Conservation (phyloP, 2,888 invertebrate genomes). For the Endomychus coccineus region DNA sequence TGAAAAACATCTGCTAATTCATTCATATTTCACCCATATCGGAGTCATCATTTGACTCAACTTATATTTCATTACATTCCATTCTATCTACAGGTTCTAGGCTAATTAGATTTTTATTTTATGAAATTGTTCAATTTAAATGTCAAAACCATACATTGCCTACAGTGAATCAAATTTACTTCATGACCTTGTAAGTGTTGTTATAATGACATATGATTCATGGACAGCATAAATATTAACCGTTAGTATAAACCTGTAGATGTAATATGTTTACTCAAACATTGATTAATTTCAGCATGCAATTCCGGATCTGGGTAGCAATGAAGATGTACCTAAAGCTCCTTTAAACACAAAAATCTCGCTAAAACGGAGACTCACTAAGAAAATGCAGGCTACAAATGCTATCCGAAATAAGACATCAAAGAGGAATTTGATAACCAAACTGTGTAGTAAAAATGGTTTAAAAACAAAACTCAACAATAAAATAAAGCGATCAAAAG, state of each 20-base stretch:
- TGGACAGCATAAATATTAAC: too few relatives aligned
- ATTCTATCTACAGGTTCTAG: too few relatives aligned
- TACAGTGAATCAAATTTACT: slow-evolving; percentile 1
- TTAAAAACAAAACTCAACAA: slow-evolving; percentile 26
- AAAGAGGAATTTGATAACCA: slow-evolving; percentile 32
- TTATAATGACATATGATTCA: slow-evolving; percentile 3
- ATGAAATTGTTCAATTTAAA: too few relatives aligned
- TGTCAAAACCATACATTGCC: slow-evolving; percentile 15
- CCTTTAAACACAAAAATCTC: slow-evolving; percentile 43
- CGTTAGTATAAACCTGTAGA: neutral
- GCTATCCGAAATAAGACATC: slow-evolving; percentile 28
- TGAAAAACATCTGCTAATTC: too few relatives aligned
- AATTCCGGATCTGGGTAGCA: slow-evolving; percentile 7
- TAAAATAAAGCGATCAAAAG: slow-evolving; percentile 23
- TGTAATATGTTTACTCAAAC: neutral
- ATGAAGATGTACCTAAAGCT: slow-evolving; percentile 23
- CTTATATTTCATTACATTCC: too few relatives aligned
- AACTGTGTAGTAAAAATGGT: slow-evolving; percentile 29
- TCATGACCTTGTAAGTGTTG: slow-evolving; percentile 5
- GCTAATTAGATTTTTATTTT: too few relatives aligned
- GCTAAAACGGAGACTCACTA: slow-evolving; percentile 31
- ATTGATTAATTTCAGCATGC: too few relatives aligned
- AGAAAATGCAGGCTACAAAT: slow-evolving; percentile 30
- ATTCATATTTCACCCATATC: too few relatives aligned
- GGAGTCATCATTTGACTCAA: too few relatives aligned